These are phyloP conservation scores for Melospiza melodia DNA, from an alignment of 2,113 vertebrate species.

Conservation along the genomic window DNA sequence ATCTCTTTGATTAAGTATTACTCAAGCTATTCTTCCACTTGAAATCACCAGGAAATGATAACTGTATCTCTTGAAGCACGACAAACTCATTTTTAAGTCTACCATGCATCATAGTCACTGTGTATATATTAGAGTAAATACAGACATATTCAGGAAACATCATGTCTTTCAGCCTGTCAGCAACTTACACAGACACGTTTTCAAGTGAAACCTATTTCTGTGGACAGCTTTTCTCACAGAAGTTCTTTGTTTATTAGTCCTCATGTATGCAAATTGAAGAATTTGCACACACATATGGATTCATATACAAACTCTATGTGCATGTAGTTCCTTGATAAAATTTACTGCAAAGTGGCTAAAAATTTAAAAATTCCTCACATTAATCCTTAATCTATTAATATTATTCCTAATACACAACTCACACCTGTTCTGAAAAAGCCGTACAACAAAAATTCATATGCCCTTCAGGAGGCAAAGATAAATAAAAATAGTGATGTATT, in stretches of 20 bases:
- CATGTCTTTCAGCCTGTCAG: slow-evolving; percentile 20
- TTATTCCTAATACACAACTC: slow-evolving; percentile 30
- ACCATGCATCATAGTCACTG: not conserved
- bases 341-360: not conserved
- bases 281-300: not conserved
- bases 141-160: not conserved
- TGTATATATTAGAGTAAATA: not conserved
- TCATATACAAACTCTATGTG: not conserved
- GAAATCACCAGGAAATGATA: not conserved
- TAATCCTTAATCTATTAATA: not conserved
- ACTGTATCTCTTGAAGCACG: not conserved
- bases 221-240: slow-evolving; percentile 25
- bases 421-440: slow-evolving; percentile 23
- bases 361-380: not conserved
- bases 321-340: not conserved
- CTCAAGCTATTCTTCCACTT: not conserved
- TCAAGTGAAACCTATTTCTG: not conserved
- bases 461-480: not conserved
- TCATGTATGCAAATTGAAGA: not conserved
- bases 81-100: slow-evolving; percentile 3
- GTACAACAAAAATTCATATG: not conserved
- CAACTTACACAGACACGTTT: not conserved
- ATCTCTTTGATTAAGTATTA: not conserved
- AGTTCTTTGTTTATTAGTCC: not conserved
- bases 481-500: not conserved